Base-by-base conservation (phyloP, 2,888 invertebrate species). In the Opisthograptis luteolata region DNA sequence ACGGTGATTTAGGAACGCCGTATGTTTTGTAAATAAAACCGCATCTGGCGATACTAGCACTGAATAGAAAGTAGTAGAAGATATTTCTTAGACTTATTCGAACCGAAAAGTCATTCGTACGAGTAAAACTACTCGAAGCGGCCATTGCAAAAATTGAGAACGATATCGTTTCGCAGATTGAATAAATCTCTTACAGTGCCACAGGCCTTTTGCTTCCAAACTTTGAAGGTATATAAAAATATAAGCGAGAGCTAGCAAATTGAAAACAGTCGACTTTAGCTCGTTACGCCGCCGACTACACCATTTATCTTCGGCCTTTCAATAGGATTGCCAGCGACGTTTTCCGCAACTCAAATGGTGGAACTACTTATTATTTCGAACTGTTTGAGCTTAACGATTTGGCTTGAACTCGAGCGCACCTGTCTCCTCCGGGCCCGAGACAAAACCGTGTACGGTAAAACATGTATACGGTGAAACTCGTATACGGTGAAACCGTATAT, bases 251-350 rank as follows among this genome's bases (percentile, higher is more conserved):
- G 61, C 70, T 70, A 74, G 76, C 79, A 85, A 89, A 89, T 87
- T 87, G 88, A 87, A 87, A 89, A 86, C 88, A 88, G 86, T 84
- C 81, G 83, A 83, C 74, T 82, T 76, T 66, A 76, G 73, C 87
- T 89, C 87, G 88, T 89, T 89, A 88, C 79, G 76, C 76, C 81
- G 77, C 79, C 81, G 81, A 77, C 72, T 85, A 66, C 65, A 76
- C 82, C 87, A 87, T 88, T 88, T 89, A 86, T 89, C 89, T 87
- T 87, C 84, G 79, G 81, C 76, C 81, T 84, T 87, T 84, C 85
- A 84, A 84, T 88, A 72, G 82, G 85, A 85, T 86, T 87, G 84
- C 80, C 79, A 70, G 79, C 73, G 84, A 86, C 87, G 83, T 83
- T 83, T 71, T 72, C 81, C 80, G 87, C 87, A 87, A 83, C 81